Evolutionary conservation across 2,888 invertebrate species (phyloP).

Genomic region (Apodemia hepburni): DNA sequence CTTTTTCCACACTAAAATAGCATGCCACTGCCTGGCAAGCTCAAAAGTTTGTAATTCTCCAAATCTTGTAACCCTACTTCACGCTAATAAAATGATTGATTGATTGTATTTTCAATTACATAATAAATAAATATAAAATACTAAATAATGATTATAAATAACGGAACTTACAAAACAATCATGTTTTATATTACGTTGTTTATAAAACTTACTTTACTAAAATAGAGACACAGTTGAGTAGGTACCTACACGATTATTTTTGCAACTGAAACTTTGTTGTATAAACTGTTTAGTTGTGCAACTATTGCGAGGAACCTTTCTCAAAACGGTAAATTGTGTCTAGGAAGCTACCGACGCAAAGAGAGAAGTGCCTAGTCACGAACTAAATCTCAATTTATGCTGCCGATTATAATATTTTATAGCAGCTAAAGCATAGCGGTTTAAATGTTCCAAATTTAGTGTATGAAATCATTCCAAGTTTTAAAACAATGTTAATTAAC

Average conservation of each 20-base stretch:
- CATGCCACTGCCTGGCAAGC: too few relatives aligned
- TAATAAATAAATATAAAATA: too few relatives aligned
- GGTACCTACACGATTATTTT: constrained; percentile 1
- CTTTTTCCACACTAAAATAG: too few relatives aligned
- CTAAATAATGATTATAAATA: too few relatives aligned
- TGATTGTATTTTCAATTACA: too few relatives aligned
- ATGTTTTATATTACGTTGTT: neutral
- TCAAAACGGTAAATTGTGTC: constrained; percentile 26
- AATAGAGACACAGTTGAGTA: neutral
- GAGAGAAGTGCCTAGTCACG: constrained; percentile 41
- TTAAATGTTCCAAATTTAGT: constrained; percentile 10
- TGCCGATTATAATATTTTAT: neutral
- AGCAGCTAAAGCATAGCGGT: constrained; percentile 8
- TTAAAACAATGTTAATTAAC: too few relatives aligned
- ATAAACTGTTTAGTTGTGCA: constrained; percentile 18
- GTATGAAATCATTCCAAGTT: neutral
- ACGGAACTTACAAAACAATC: too few relatives aligned
- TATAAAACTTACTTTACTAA: neutral
- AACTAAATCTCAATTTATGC: constrained; percentile 25
- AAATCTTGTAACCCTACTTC: too few relatives aligned
- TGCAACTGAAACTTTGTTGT: constrained; percentile 10
- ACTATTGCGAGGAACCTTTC: constrained; percentile 20
- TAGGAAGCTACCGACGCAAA: constrained; percentile 33
- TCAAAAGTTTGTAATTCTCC: too few relatives aligned
- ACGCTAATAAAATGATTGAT: too few relatives aligned